phyloP scores from a whole-genome alignment of 2,797 vertebrate genomes.

The Muscicapa comitata region DNA sequence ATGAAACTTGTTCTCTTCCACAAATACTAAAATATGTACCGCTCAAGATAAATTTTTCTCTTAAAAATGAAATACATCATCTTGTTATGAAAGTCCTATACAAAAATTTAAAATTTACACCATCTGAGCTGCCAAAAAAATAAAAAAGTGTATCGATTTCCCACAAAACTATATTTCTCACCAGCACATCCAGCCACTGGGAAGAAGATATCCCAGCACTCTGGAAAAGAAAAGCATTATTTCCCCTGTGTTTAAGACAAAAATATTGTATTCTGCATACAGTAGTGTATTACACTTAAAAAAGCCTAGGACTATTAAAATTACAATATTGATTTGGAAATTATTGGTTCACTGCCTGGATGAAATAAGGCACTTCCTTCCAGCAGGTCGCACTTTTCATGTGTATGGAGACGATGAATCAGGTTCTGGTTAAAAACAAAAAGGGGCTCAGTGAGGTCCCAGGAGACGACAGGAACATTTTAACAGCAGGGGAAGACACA shows the following conservation, averaged over 20 bases:
- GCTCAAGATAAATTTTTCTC: constrained; percentile 72
- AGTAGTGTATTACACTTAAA: constrained; percentile 85
- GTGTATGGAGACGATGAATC: constrained; percentile 67
- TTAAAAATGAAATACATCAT: constrained; percentile 77
- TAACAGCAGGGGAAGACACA: constrained; percentile 80
- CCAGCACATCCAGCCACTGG: constrained; percentile 82
- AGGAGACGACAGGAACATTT: constrained; percentile 70
- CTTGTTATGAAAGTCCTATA: constrained; percentile 89
- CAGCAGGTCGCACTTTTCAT: constrained; percentile 67
- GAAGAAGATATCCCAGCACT: constrained; percentile 76
- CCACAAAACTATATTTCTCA: constrained; percentile 86
- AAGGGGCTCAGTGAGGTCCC: constrained; percentile 68
- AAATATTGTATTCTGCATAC: constrained; percentile 75
- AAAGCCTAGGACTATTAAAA: constrained; percentile 61
- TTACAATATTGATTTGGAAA: constrained; percentile 77
- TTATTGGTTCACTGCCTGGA: constrained; percentile 73
- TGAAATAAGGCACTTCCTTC: constrained; percentile 86
- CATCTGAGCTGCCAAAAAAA: constrained; percentile 95
- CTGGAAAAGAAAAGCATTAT: constrained; percentile 73
- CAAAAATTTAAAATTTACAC: constrained; percentile 90
- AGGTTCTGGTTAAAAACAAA: constrained; percentile 70
- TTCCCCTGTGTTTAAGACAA: constrained; percentile 86
- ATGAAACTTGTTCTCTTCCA: constrained; percentile 57
- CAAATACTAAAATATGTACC: constrained; percentile 85
- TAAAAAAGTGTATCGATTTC: constrained; percentile 84